phyloP scores from a whole-genome alignment of 2,113 vertebrate genomes.

The Oreotrochilus melanogaster region DNA sequence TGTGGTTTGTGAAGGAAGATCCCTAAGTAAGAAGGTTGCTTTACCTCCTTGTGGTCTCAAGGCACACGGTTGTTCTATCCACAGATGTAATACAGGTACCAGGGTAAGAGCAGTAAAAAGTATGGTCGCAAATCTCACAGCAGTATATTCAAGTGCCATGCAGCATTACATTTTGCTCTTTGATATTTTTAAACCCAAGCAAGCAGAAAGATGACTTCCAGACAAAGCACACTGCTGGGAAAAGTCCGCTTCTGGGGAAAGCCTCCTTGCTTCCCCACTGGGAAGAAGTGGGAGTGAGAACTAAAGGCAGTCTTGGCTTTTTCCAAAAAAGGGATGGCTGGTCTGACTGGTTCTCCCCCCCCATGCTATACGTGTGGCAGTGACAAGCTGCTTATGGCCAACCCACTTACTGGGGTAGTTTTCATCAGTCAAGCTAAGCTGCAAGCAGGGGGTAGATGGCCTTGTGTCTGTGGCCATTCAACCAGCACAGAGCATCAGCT shows the following conservation, averaged over 20 bases:
- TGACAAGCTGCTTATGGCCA: background rate
- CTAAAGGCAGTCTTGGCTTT: background rate
- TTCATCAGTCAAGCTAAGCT: slow-evolving; percentile 24
- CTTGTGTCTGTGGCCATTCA: slow-evolving; percentile 58
- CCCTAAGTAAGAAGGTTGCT: background rate
- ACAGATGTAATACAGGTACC: background rate
- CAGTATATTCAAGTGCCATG: fast-evolving
- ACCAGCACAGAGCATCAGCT: slow-evolving; percentile 45
- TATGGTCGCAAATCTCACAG: background rate
- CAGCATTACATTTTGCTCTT: background rate
- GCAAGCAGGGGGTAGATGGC: background rate
- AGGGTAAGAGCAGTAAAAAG: background rate
- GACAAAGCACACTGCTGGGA: background rate
- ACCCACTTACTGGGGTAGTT: background rate
- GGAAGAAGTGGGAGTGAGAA: slow-evolving; percentile 25
- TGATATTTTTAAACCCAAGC: background rate
- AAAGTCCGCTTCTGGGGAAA: background rate
- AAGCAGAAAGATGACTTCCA: background rate
- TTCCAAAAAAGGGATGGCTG: slow-evolving; percentile 56
- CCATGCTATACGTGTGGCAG: background rate
- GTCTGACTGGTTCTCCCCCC: background rate
- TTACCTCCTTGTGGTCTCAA: background rate
- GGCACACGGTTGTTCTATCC: background rate
- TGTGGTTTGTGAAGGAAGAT: background rate
- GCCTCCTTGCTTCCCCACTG: background rate